Evolutionary conservation across 2,888 invertebrate genomes (phyloP), one percentile per base, ranked within the genome.

Genomic region (Atrina japonica): DNA sequence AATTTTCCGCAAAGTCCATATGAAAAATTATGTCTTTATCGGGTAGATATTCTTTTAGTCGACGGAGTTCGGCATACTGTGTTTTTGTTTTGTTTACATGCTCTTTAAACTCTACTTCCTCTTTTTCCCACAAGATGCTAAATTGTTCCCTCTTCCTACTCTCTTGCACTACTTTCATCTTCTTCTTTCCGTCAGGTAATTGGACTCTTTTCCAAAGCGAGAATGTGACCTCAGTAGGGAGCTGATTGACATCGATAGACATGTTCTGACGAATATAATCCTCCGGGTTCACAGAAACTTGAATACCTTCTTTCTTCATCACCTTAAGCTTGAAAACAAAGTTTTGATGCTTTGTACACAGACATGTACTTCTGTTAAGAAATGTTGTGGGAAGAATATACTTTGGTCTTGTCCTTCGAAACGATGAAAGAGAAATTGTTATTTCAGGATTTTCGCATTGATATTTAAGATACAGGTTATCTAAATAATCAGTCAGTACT

Each of bases 1-100:
- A 80, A 30, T 80, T 78, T 45, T 80, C 76, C 1, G 73, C 73
- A 58, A 77, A 76, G 23, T 79, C 77, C 73, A 79, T 71, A 9
- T 76, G 75, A 11, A 77, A 14, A 14, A 77, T 21, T 11, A 70
- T 45, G 25, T 77, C 63, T 25, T 70, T 43, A 7, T 53, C 66
- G 14, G 66, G 65, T 23, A 75, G 56, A 52, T 68, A 67, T 56
- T 75, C 41, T 56, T 76, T 72, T 6, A 75, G 43, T 11, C 45
- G 23, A 41, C 64, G 66, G 6, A 75, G 25, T 52, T 73, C 45
- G 27, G 66, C 53, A 59, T 75, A 81, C 49, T 80, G 78, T 29
- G 9, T 75, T 3, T 45, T 16, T n/a, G 78, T 60, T 35, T 70
- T 49, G 6, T 53, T 41, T 7, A 76, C 75, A 56, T 76, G 73